Conservation (phyloP, 2,797 vertebrate genomes). For the Momotus momota region DNA sequence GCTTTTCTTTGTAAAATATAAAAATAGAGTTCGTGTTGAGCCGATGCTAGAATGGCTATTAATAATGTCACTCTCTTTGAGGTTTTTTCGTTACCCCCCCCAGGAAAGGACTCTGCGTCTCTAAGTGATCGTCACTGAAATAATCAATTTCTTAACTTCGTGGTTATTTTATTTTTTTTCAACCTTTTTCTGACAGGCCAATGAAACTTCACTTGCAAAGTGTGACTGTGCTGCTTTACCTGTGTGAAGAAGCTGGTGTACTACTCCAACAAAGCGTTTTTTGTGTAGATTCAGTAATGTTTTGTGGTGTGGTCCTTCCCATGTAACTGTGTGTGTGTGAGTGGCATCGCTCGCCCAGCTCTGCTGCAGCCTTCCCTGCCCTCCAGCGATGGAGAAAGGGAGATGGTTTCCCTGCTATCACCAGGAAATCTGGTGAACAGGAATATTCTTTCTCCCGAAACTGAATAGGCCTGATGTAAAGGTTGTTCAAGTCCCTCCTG, state of each 20-base stretch:
- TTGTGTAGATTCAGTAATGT: fast-evolving
- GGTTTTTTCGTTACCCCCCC: background rate
- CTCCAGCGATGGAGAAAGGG: background rate
- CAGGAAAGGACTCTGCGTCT: background rate
- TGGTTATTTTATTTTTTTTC: background rate
- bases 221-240: background rate
- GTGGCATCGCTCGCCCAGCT: background rate
- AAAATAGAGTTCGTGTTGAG: background rate
- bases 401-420: background rate
- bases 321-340: fast-evolving
- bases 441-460: background rate
- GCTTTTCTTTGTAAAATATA: background rate
- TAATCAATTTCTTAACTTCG: background rate
- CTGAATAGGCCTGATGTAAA: background rate
- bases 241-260: background rate
- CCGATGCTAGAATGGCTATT: background rate
- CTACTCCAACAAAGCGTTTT: background rate
- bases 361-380: background rate
- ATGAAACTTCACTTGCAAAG: background rate
- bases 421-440: background rate
- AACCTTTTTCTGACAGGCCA: background rate
- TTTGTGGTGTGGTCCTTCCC: fast-evolving
- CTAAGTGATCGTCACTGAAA: background rate
- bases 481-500: background rate
- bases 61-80: background rate